Evolutionary conservation across 2,797 vertebrate species (phyloP).

Genomic region (Staurois parvus): DNA sequence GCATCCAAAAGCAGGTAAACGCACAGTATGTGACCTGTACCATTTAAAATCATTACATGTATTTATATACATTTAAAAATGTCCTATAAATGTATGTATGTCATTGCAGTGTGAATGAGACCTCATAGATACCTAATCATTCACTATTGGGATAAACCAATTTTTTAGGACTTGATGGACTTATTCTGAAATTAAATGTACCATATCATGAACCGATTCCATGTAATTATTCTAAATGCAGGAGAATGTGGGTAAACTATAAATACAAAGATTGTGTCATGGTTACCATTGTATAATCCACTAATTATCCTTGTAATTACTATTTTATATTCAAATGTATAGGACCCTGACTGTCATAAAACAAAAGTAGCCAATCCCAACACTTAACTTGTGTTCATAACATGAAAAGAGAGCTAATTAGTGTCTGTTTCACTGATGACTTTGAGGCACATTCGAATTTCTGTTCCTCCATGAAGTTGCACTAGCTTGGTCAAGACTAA

Average conservation of each 20-base stretch:
- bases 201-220: no score
- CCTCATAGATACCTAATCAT: not conserved
- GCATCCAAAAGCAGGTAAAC: no score
- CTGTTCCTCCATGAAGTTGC: not conserved
- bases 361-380: conserved; percentile 36
- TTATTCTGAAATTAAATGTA: not conserved
- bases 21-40: no score
- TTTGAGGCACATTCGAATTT: not conserved
- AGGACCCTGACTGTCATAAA: conserved; percentile 49
- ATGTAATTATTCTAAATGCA: not conserved
- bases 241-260: not conserved
- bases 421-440: not conserved
- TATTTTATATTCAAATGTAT: conserved; percentile 35
- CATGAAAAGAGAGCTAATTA: not conserved
- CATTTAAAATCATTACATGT: no score
- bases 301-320: not conserved
- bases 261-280: not conserved
- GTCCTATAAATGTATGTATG: no score
- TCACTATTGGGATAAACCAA: not conserved
- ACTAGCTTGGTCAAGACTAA: not conserved
- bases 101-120: no score
- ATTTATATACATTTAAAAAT: no score
- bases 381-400: conserved; percentile 14
- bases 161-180: not conserved
- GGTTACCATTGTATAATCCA: not conserved